Evolutionary conservation across 2,888 invertebrate species (phyloP), one percentile per base, ranked within the genome.

Genomic region (Microdon myrmicae): DNA sequence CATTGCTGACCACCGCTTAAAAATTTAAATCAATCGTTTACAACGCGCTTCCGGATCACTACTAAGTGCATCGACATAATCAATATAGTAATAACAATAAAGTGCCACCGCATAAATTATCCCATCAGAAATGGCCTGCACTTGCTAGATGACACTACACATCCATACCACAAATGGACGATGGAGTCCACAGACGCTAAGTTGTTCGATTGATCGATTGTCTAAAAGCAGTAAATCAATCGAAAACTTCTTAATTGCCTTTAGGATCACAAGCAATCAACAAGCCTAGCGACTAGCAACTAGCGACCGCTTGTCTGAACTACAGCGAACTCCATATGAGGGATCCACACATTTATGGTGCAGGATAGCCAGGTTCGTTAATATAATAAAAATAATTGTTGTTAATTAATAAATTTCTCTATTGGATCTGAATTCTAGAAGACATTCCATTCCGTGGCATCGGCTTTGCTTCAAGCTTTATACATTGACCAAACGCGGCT

Each of bases 341-440:
- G 28, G 19, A 39, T 39, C 38, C 32, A 48, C 48, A n/a, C 48
- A 56, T 31, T 34, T 45, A 59, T 59, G 54, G 66, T n/a, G 19
- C n/a, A n/a, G n/a, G n/a, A n/a, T 16, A 43, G 22, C 10, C 59
- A n/a, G 47, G 44, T 45, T 66, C 54, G 59, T 66, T 59, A 66
- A 54, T n/a, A n/a, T n/a, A n/a, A n/a, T 47, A 66, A 29, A 58
- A 66, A 66, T 66, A 48, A 59, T 66, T 66, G 54, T 59, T 59
- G 66, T 66, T 66, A 66, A 66, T 66, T 66, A 66, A 66, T 66
- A 66, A 66, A 66, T 54, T 66, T 66, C 59, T 59, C 26, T 34
- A 38, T 53, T 59, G 44, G 39, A 59, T 43, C 35, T 22, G 48
- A 66, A 66, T 66, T 66, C 66, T 54, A 66, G 43, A 41, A 23